Conservation (phyloP, 1,140 invertebrate genomes). For the Fopius arisanus region DNA sequence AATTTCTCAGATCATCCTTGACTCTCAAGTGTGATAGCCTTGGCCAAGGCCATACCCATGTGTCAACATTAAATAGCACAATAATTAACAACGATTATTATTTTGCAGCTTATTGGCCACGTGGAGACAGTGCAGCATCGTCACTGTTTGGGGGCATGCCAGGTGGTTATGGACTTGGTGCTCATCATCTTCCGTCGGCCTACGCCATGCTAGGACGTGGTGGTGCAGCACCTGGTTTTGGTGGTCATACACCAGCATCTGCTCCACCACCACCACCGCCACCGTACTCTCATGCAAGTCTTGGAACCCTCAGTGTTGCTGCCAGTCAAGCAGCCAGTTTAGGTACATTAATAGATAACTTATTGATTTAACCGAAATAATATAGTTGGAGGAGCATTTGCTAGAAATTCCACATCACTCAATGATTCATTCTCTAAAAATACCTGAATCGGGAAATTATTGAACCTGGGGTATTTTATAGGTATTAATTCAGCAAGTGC, state of each 20-base stretch:
- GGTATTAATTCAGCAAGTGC: conserved; percentile 70
- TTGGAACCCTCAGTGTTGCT: conserved; percentile 79
- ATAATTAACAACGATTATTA: neutral
- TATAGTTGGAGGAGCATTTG: too few species aligned
- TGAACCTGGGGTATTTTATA: too few species aligned
- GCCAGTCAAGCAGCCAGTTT: conserved; percentile 83
- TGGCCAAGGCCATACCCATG: neutral
- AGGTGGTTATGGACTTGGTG: conserved; percentile 65
- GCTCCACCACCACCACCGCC: conserved; percentile 60
- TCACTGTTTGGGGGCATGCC: conserved; percentile 66
- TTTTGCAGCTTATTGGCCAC: conserved; percentile 74
- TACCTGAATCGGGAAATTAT: too few species aligned
- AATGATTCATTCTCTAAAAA: too few species aligned
- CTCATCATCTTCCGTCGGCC: conserved; percentile 64
- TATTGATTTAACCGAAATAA: too few species aligned
- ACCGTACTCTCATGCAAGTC: conserved; percentile 63
- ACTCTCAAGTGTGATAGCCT: neutral
- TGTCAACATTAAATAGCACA: neutral
- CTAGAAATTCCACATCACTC: too few species aligned
- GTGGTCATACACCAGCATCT: conserved; percentile 69
- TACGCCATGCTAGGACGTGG: conserved; percentile 61
- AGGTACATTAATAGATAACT: conserved; percentile 66
- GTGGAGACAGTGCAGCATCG: conserved; percentile 62
- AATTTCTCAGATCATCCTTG: too few species aligned
- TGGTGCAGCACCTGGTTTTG: conserved; percentile 53